Percentiles rank a stretch among this genome's conserved stretches.
Conservation (phyloP, 2,888 invertebrate species). For the Philereme vetulata region DNA sequence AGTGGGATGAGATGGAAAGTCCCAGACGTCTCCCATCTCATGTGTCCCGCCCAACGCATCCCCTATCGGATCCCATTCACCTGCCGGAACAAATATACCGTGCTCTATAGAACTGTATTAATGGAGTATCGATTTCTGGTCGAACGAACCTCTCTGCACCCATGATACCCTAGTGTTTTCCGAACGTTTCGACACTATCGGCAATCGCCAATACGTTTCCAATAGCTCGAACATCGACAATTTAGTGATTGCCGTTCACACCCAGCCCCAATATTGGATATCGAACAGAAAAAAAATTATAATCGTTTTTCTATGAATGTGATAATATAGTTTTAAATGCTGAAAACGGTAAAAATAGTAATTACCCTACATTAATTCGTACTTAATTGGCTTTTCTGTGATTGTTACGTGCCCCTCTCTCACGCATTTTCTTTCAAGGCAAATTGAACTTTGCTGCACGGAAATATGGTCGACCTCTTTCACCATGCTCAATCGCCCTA, state of each 20-base stretch:
- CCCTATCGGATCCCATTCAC: constrained; percentile 58
- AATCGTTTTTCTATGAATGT: neutral
- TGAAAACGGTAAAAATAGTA: neutral
- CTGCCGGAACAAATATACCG: constrained; percentile 69
- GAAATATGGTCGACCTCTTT: constrained; percentile 3
- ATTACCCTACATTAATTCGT: neutral
- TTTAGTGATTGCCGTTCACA: constrained; percentile 30
- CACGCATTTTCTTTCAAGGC: neutral
- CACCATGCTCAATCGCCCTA: neutral
- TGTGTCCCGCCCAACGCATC: constrained; percentile 54
- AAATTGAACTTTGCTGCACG: constrained; percentile 9
- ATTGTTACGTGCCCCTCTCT: neutral
- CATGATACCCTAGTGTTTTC: constrained; percentile 80
- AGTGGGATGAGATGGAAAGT: constrained; percentile 35
- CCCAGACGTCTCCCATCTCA: constrained; percentile 61
- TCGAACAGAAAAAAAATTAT: neutral
- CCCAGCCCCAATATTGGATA: neutral
- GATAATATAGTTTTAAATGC: neutral
- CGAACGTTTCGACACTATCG: constrained; percentile 84
- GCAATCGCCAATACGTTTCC: constrained; percentile 80
- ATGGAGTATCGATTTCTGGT: constrained; percentile 82
- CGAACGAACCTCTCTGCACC: constrained; percentile 62
- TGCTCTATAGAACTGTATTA: constrained; percentile 73
- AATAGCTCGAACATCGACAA: constrained; percentile 51
- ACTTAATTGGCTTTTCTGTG: neutral